phyloP scores from a whole-genome alignment of 2,113 vertebrate genomes.

The Perca flavescens region DNA sequence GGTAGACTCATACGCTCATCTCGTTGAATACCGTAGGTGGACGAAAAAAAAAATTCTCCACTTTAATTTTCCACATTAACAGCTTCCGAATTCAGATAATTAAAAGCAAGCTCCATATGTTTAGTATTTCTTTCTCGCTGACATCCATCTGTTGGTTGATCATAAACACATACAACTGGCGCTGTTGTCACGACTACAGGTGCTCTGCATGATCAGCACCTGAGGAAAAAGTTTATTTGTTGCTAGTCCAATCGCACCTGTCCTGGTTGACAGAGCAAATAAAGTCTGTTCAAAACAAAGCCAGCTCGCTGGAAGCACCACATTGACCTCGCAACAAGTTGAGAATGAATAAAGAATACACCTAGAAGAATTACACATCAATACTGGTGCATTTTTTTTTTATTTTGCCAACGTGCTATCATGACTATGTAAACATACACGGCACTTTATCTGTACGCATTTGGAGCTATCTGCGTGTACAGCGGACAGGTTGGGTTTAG shows the following conservation, averaged over 20 bases:
- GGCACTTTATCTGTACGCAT: no score
- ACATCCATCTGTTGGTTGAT: slow-evolving; percentile 49
- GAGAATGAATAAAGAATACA: background rate
- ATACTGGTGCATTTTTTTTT: background rate
- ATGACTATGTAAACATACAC: no score
- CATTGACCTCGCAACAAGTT: background rate
- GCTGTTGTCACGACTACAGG: slow-evolving; percentile 17
- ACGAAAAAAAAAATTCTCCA: background rate
- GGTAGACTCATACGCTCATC: background rate
- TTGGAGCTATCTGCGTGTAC: no score
- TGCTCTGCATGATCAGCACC: slow-evolving; percentile 15
- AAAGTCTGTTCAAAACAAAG: background rate
- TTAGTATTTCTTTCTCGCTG: background rate
- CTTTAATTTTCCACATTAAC: background rate
- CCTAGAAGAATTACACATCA: background rate
- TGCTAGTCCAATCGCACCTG: slow-evolving; percentile 27
- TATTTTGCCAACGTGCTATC: no score
- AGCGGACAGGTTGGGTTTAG: no score
- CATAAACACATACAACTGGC: slow-evolving; percentile 6
- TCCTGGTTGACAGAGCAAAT: background rate
- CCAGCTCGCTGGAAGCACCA: background rate
- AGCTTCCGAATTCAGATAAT: slow-evolving; percentile 19
- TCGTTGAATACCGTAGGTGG: background rate
- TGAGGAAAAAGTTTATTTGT: slow-evolving; percentile 2
- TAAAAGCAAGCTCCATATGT: slow-evolving; percentile 42